Percentiles rank a stretch among this genome's conserved stretches.
phyloP scores from a whole-genome alignment of 2,888 invertebrate genomes.

The Heliconius cydno region DNA sequence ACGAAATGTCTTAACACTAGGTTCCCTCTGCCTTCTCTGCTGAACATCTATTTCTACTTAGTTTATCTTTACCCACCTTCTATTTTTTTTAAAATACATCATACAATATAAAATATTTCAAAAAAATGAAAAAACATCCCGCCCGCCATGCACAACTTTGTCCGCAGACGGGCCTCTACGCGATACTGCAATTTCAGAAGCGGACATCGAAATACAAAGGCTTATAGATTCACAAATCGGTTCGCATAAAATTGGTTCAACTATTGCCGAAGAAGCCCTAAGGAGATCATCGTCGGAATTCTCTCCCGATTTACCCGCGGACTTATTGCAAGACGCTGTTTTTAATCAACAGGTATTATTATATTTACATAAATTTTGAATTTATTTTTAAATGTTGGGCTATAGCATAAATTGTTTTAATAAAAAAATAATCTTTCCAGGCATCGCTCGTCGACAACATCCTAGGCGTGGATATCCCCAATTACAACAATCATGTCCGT shows the following conservation, averaged over 20 bases:
- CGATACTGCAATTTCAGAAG: slow-evolving; percentile 64
- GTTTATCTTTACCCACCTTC: not conserved
- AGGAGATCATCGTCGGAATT: slow-evolving; percentile 59
- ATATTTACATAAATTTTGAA: no score
- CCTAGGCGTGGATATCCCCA: slow-evolving; percentile 54
- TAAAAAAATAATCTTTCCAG: slow-evolving; percentile 50
- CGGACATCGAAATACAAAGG: slow-evolving; percentile 86
- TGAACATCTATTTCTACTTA: not conserved
- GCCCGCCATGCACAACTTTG: slow-evolving; percentile 32
- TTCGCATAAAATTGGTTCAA: slow-evolving; percentile 92
- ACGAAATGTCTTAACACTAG: no score
- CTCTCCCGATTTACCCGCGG: slow-evolving; percentile 62
- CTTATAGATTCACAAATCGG: slow-evolving; percentile 90
- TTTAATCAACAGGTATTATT: slow-evolving; percentile 62
- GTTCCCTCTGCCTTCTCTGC: no score
- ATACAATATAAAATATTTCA: not conserved
- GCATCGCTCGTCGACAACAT: slow-evolving; percentile 63
- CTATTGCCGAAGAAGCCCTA: slow-evolving; percentile 91
- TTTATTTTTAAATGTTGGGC: no score
- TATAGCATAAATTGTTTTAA: no score
- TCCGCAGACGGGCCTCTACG: slow-evolving; percentile 38
- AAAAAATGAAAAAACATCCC: not conserved
- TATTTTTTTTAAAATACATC: not conserved
- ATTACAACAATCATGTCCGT: slow-evolving; percentile 57
- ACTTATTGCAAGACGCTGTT: slow-evolving; percentile 62